Conservation (phyloP, 2,888 invertebrate species). For the Nowickia ferox region DNA sequence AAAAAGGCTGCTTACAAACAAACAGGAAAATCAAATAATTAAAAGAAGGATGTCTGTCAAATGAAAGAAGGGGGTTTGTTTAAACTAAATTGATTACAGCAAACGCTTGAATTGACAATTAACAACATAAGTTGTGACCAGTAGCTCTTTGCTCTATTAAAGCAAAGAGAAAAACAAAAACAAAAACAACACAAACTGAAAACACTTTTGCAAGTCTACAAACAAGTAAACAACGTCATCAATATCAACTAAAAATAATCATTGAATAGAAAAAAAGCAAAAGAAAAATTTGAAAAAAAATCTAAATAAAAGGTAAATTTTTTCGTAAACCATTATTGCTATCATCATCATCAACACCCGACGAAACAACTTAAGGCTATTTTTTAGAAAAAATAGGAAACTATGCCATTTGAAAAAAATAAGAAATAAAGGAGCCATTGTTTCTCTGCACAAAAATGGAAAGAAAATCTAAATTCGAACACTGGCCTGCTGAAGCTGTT, state of each 20-base stretch:
- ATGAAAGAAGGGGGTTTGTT: slow-evolving; percentile 73
- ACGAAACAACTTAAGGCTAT: slow-evolving; percentile 65
- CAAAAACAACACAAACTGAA: too few relatives aligned
- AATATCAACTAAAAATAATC: slow-evolving; percentile 49
- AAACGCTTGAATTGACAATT: slow-evolving; percentile 75
- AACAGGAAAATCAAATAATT: slow-evolving; percentile 26
- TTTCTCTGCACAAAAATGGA: slow-evolving; percentile 7
- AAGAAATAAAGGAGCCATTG: not conserved
- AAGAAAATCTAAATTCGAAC: slow-evolving; percentile 43
- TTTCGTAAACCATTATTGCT: slow-evolving; percentile 39
- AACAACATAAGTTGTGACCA: slow-evolving; percentile 63
- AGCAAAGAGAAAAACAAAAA: slow-evolving; percentile 1
- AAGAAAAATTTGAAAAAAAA: slow-evolving; percentile 41
- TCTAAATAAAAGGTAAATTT: slow-evolving; percentile 37
- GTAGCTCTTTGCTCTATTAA: slow-evolving; percentile 19
- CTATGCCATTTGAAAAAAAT: not conserved
- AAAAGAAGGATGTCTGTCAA: slow-evolving; percentile 6
- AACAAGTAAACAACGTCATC: slow-evolving; percentile 59
- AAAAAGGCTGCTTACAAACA: not conserved
- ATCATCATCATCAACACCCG: slow-evolving; percentile 64
- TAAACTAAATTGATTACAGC: slow-evolving; percentile 79
- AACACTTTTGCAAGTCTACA: not conserved
- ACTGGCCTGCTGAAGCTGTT: slow-evolving; percentile 50
- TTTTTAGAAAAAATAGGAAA: slow-evolving; percentile 42
- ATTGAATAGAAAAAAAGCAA: slow-evolving; percentile 18